These are phyloP conservation scores for Smutsia gigantea DNA, from an alignment of 2,797 vertebrate species.

Conservation along the genomic window DNA sequence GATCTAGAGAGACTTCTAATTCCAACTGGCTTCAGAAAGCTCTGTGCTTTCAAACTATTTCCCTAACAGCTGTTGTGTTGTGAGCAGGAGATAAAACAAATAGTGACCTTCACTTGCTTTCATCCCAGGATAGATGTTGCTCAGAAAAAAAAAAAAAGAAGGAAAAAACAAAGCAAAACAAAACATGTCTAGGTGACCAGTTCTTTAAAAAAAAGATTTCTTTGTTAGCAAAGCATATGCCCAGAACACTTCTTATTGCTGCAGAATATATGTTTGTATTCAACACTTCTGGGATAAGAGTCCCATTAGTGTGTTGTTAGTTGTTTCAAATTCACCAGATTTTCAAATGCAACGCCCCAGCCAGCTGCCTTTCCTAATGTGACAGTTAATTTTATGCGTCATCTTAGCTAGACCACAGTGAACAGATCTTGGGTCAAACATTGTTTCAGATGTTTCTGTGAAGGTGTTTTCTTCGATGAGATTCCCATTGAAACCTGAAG, in stretches of 20 bases:
- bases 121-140: background rate
- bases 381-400: background rate
- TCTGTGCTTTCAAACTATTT: background rate
- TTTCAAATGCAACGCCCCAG: background rate
- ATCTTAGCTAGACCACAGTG: background rate
- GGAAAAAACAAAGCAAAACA: background rate
- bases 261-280: background rate
- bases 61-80: background rate
- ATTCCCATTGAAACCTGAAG: background rate
- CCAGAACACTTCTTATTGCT: background rate
- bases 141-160: background rate
- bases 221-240: background rate
- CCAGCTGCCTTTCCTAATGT: background rate
- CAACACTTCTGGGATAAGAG: background rate
- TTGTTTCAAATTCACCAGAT: background rate
- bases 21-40: background rate
- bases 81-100: background rate
- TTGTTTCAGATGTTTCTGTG: background rate
- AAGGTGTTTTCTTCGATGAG: background rate
- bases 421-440: background rate
- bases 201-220: background rate
- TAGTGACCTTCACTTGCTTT: background rate
- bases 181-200: conserved; percentile 11
- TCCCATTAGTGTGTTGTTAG: background rate
- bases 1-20: background rate